Percentiles rank a stretch among this genome's conserved stretches.
These are phyloP conservation scores for Henricia sp. DNA, from an alignment of 53 echinoderm and acorn worm genomes.

Conservation along the genomic window DNA sequence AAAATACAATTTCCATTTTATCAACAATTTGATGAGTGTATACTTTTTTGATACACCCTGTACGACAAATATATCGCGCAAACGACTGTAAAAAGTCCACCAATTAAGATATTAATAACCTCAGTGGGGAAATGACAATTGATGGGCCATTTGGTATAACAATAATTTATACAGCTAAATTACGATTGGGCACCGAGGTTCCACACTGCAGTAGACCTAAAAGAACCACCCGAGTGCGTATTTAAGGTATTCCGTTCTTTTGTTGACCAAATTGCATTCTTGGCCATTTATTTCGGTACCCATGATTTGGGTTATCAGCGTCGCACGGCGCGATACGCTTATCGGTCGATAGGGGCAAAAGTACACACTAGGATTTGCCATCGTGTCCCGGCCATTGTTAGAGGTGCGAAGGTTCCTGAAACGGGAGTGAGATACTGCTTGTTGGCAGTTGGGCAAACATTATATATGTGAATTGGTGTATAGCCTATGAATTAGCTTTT, in stretches of 20 bases:
- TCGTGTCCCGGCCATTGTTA: constrained; percentile 13
- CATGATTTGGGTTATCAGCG: constrained; percentile 25
- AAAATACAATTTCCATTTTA: too few relatives aligned
- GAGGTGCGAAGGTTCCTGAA: constrained; percentile 43
- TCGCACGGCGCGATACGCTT: constrained; percentile 2
- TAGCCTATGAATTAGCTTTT: not conserved
- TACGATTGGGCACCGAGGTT: not conserved
- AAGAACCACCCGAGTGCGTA: constrained; percentile 7
- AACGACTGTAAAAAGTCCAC: too few relatives aligned
- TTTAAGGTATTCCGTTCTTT: not conserved
- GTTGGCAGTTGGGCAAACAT: constrained; percentile 27
- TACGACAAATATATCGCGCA: too few relatives aligned
- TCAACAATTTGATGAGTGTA: too few relatives aligned
- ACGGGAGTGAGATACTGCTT: constrained; percentile 18
- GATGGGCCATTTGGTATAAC: too few relatives aligned
- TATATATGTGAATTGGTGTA: constrained; percentile 8
- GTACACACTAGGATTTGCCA: constrained; percentile 21
- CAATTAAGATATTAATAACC: too few relatives aligned
- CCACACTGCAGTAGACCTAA: not conserved
- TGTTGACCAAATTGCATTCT: not conserved
- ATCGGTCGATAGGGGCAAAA: constrained; percentile 41
- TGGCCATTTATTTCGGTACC: constrained; percentile 9
- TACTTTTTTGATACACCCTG: too few relatives aligned
- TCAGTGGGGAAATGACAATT: too few relatives aligned
- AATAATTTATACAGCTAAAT: too few relatives aligned